These are phyloP conservation scores for Temnothorax rugatulus DNA, from an alignment of 2,888 invertebrate genomes.

Conservation along the genomic window DNA sequence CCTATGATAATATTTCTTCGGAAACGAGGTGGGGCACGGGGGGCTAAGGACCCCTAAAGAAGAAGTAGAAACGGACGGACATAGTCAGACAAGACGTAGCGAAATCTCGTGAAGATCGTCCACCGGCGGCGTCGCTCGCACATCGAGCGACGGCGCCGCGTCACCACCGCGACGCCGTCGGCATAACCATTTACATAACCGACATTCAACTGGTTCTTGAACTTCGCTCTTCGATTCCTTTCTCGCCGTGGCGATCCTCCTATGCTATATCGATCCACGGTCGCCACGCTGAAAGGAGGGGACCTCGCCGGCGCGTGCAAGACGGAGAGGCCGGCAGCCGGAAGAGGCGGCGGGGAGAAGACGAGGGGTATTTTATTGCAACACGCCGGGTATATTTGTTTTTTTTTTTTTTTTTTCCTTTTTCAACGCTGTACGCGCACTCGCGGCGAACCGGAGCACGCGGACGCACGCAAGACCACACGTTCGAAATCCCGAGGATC, in stretches of 20 bases:
- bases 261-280: constrained; percentile 65
- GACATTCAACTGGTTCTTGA: constrained; percentile 75
- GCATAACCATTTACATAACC: constrained; percentile 58
- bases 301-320: constrained; percentile 18
- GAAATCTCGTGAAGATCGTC: background rate
- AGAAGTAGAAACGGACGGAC: constrained; percentile 1
- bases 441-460: background rate
- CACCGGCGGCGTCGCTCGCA: constrained; percentile 47
- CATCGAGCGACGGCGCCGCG: background rate
- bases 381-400: background rate
- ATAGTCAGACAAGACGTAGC: background rate
- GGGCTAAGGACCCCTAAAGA: background rate
- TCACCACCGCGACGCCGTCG: constrained; percentile 10
- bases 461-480: background rate
- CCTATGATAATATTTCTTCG: background rate
- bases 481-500: background rate
- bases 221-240: constrained; percentile 67
- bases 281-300: constrained; percentile 45
- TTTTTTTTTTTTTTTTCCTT: background rate
- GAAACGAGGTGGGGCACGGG: background rate
- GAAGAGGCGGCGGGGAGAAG: constrained; percentile 33
- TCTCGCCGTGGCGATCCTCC: constrained; percentile 62
- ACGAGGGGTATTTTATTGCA: constrained; percentile 13
- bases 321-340: constrained; percentile 29
- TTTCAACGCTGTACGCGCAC: background rate